These are phyloP conservation scores for Semotilus atromaculatus DNA, from an alignment of 2,797 vertebrate species.

Conservation along the genomic window DNA sequence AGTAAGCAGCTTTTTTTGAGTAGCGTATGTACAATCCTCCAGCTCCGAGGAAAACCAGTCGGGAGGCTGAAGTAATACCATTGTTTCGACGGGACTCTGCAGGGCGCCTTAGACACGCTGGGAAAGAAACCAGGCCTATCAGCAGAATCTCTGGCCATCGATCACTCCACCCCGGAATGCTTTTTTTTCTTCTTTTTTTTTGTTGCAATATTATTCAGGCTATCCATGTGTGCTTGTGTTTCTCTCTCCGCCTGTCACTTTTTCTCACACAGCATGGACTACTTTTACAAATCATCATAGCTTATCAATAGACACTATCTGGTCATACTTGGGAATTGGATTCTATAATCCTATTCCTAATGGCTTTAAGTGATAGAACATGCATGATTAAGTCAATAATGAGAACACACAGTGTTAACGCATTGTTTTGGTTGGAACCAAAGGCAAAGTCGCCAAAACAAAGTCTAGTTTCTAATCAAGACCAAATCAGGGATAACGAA, in stretches of 20 bases:
- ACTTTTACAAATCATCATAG: constrained; percentile 3
- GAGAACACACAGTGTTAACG: neutral
- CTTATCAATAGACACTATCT: constrained; percentile 16
- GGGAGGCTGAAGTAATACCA: constrained; percentile 47
- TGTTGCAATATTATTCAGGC: constrained; percentile 41
- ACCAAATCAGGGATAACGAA: constrained; percentile 32
- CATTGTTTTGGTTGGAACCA: constrained; percentile 14
- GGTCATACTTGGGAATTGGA: neutral
- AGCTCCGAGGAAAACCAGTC: constrained; percentile 49
- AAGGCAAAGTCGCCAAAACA: constrained; percentile 15
- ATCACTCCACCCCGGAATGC: constrained; percentile 45
- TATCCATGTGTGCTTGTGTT: constrained; percentile 8
- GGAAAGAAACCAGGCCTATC: constrained; percentile 53
- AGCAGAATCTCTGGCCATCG: constrained; percentile 45
- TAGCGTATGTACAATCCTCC: constrained; percentile 52
- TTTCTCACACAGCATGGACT: constrained; percentile 12
- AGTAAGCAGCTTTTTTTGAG: constrained; percentile 64
- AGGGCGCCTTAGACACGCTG: constrained; percentile 49
- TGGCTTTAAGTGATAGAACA: constrained; percentile 17
- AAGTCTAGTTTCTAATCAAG: constrained; percentile 41
- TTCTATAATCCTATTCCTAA: constrained; percentile 30
- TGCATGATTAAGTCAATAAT: neutral
- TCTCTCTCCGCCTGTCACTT: neutral
- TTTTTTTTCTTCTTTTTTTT: constrained; percentile 45
- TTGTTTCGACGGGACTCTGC: constrained; percentile 55